Percentiles rank a stretch among this genome's conserved stretches.
These are phyloP conservation scores for Microchirus variegatus DNA, from an alignment of 2,797 vertebrate genomes.

Conservation along the genomic window DNA sequence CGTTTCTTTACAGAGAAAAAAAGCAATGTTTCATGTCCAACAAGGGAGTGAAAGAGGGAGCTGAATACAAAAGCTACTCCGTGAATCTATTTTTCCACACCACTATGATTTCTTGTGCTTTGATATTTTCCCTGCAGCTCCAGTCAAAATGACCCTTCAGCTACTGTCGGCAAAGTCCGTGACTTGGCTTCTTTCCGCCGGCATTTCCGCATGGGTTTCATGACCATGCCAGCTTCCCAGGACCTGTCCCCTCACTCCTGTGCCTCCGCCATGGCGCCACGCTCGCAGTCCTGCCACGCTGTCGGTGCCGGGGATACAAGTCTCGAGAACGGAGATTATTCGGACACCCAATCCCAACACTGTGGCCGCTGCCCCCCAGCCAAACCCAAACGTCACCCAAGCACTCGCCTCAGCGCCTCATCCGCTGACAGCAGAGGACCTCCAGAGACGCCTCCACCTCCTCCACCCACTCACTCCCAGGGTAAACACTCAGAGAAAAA, in stretches of 20 bases:
- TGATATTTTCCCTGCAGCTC: conserved; percentile 62
- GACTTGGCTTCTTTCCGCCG: conserved; percentile 91
- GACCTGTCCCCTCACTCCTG: conserved; percentile 92
- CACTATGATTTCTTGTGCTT: conserved; percentile 29
- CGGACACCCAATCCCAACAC: conserved; percentile 78
- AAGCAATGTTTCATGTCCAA: conserved; percentile 52
- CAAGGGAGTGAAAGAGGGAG: conserved; percentile 36
- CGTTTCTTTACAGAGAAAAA: conserved; percentile 48
- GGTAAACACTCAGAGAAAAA: conserved; percentile 80
- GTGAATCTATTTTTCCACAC: conserved; percentile 27
- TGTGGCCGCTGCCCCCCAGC: conserved; percentile 83
- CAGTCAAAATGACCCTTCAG: conserved; percentile 81
- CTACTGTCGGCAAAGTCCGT: conserved; percentile 85
- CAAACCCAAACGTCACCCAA: conserved; percentile 92
- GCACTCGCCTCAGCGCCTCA: conserved; percentile 88
- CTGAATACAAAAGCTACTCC: conserved; percentile 31
- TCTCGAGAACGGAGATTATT: conserved; percentile 85
- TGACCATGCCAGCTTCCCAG: conserved; percentile 96
- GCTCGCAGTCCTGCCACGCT: conserved; percentile 93
- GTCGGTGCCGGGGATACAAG: conserved; percentile 85
- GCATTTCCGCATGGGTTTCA: conserved; percentile 94
- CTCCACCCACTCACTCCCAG: conserved; percentile 68
- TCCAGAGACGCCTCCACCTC: conserved; percentile 72
- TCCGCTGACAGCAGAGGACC: conserved; percentile 74
- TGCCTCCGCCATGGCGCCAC: conserved; percentile 90